These are phyloP conservation scores for Bungarus multicinctus DNA, from an alignment of 2,113 vertebrate genomes.

Conservation along the genomic window DNA sequence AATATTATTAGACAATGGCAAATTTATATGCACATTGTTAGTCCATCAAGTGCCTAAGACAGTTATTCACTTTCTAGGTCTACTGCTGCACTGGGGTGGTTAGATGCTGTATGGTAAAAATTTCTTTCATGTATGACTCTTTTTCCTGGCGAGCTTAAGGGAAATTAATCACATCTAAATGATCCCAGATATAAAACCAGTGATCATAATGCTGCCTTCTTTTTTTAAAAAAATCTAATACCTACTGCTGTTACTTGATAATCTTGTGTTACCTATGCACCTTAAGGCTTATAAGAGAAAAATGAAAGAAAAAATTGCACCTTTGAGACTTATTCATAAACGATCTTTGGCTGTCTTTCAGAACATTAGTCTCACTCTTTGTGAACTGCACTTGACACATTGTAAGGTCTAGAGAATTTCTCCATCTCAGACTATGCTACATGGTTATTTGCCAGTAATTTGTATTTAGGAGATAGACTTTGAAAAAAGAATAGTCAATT, in stretches of 20 bases:
- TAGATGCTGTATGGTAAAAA: slow-evolving; percentile 61
- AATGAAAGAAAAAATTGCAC: slow-evolving; percentile 62
- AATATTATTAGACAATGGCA: slow-evolving; percentile 45
- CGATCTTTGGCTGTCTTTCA: slow-evolving; percentile 56
- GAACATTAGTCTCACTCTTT: slow-evolving; percentile 62
- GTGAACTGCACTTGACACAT: slow-evolving; percentile 63
- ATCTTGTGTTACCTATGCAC: slow-evolving; percentile 52
- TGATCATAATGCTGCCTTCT: slow-evolving; percentile 53
- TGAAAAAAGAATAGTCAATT: slow-evolving; percentile 22
- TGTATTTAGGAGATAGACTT: slow-evolving; percentile 33
- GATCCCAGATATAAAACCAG: slow-evolving; percentile 60
- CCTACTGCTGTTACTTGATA: slow-evolving; percentile 38
- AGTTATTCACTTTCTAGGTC: slow-evolving; percentile 8
- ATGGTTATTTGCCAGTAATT: slow-evolving; percentile 48
- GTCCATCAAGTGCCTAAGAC: slow-evolving; percentile 31
- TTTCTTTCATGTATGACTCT: slow-evolving; percentile 67
- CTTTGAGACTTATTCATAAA: slow-evolving; percentile 57
- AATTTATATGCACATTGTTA: slow-evolving; percentile 39
- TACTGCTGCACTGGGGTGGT: slow-evolving; percentile 32
- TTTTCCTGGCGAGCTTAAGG: slow-evolving; percentile 67
- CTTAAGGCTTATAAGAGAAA: slow-evolving; percentile 49
- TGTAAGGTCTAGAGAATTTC: slow-evolving; percentile 38
- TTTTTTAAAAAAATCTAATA: neutral
- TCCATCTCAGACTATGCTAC: slow-evolving; percentile 26
- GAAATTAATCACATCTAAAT: slow-evolving; percentile 66